phyloP scores from a whole-genome alignment of 64 coral and sea anemone genomes.

The Dendronephthya gigantea region DNA sequence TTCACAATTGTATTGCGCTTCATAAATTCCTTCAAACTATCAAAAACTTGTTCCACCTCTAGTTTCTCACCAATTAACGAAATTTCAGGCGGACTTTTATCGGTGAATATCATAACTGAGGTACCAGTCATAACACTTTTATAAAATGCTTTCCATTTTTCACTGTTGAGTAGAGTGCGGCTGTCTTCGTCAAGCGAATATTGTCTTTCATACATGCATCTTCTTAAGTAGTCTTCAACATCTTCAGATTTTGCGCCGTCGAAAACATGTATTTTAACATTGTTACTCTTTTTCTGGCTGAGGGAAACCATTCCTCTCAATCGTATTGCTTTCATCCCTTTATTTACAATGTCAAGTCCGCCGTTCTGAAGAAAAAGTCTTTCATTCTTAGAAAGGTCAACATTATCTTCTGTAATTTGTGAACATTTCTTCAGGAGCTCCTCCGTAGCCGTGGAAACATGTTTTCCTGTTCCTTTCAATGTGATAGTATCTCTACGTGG shows the following conservation, averaged over 20 bases:
- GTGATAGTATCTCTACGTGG: neutral
- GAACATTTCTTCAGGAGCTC: neutral
- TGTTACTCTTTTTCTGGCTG: neutral
- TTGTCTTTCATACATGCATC: neutral
- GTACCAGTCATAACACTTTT: neutral
- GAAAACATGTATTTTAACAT: neutral
- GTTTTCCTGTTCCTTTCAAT: neutral
- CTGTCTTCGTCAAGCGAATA: neutral
- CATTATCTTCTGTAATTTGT: neutral
- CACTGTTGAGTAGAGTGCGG: neutral
- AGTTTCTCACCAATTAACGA: neutral
- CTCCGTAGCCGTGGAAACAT: neutral
- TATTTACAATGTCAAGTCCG: neutral
- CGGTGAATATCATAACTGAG: neutral
- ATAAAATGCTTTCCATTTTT: neutral
- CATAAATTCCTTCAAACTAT: constrained; percentile 6
- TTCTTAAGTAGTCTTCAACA: neutral
- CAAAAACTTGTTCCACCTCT: neutral
- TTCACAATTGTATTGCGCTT: constrained; percentile 32
- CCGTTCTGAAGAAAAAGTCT: neutral
- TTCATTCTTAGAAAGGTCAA: neutral
- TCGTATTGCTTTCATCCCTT: neutral
- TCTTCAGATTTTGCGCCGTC: neutral
- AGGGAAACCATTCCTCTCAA: neutral
- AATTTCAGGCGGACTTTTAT: neutral